A percentile compares a stretch with the other conserved stretches of the same genome.
phyloP scores from a whole-genome alignment of 2,113 vertebrate genomes.

The Actenoides hombroni region DNA sequence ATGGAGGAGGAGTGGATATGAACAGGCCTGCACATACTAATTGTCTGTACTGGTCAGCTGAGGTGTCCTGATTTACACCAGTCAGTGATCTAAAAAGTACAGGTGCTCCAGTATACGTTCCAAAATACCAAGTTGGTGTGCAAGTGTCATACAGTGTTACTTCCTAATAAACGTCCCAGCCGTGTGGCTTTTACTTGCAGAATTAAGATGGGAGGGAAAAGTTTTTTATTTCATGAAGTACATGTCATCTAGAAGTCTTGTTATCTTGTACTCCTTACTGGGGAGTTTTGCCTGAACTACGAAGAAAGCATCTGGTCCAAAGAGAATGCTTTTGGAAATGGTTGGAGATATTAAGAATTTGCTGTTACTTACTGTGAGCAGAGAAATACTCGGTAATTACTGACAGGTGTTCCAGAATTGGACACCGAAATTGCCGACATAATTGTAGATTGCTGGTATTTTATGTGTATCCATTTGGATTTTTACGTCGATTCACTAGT shows the following conservation, averaged over 20 bases:
- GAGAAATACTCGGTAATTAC: neutral
- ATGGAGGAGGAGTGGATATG: neutral
- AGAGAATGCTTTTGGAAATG: neutral
- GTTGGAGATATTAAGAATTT: neutral
- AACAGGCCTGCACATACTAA: neutral
- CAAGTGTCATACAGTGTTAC: neutral
- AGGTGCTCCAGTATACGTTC: neutral
- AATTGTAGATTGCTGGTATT: neutral
- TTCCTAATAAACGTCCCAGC: neutral
- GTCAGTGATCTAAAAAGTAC: neutral
- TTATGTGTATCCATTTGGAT: neutral
- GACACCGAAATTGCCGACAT: neutral
- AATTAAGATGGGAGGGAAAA: neutral
- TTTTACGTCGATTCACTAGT: neutral
- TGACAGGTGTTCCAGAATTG: neutral
- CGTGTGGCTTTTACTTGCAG: neutral
- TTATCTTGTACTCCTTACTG: neutral
- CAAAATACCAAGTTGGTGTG: neutral
- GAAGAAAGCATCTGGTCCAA: neutral
- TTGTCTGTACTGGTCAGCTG: neutral
- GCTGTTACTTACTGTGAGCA: neutral
- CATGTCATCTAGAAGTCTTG: neutral
- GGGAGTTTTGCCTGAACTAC: neutral
- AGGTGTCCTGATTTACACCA: neutral
- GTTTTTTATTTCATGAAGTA: neutral